phyloP scores from a whole-genome alignment of 2,888 invertebrate genomes.

The Cephus runcator region DNA sequence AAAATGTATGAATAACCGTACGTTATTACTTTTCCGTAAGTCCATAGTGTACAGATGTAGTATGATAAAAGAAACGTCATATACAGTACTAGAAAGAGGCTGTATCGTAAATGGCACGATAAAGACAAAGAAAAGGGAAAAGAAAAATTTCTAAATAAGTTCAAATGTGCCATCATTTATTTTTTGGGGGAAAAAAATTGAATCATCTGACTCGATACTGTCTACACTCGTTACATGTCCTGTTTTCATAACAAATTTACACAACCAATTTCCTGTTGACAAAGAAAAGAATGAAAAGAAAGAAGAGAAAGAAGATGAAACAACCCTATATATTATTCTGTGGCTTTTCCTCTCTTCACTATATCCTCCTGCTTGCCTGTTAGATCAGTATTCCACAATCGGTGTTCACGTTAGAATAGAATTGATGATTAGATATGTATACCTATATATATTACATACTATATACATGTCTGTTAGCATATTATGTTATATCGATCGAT shows the following conservation, averaged over 20 bases:
- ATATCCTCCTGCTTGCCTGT: not conserved
- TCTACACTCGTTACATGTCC: not conserved
- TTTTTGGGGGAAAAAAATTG: not conserved
- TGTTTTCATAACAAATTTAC: not conserved
- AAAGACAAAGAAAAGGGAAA: not conserved
- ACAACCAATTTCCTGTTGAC: not conserved
- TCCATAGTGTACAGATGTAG: not conserved
- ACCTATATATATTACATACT: constrained; percentile 16
- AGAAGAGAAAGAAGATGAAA: not conserved
- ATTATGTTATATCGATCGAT: not conserved
- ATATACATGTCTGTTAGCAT: not conserved
- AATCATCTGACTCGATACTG: not conserved
- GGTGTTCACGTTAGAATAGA: constrained; percentile 16
- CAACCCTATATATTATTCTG: not conserved
- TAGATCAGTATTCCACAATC: constrained; percentile 10
- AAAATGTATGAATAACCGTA: not conserved
- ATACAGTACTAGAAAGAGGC: too few relatives aligned
- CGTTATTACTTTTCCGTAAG: not conserved
- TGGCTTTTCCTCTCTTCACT: not conserved
- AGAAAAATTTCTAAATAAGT: not conserved
- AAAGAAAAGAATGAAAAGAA: not conserved
- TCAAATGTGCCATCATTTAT: not conserved
- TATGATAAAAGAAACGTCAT: not conserved
- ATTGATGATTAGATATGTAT: constrained; percentile 12
- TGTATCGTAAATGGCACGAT: too few relatives aligned